Percentiles rank a stretch among this genome's conserved stretches.
phyloP scores from a whole-genome alignment of 2,113 vertebrate genomes.

The Ardeotis arabs region DNA sequence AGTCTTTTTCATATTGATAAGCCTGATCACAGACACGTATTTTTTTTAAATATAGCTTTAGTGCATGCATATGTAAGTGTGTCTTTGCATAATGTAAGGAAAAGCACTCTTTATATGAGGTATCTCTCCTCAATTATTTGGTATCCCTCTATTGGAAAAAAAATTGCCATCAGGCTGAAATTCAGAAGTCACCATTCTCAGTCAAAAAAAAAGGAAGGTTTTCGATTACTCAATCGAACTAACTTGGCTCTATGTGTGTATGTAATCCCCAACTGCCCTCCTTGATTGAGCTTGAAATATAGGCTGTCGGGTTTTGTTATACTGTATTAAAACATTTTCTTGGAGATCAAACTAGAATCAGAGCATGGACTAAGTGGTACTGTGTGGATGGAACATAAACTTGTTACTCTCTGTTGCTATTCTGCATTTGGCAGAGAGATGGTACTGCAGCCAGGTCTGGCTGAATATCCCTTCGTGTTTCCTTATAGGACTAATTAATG shows the following conservation, averaged over 20 bases:
- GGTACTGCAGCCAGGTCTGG: not conserved
- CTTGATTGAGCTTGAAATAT: not conserved
- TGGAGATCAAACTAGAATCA: not conserved
- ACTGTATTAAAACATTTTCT: not conserved
- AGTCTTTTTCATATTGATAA: not conserved
- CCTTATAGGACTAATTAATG: not conserved
- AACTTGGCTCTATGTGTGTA: not conserved
- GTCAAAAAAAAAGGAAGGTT: not conserved
- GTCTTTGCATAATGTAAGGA: not conserved
- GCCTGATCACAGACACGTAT: not conserved
- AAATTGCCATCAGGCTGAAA: not conserved
- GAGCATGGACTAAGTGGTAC: not conserved
- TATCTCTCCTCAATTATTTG: not conserved
- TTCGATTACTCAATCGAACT: not conserved
- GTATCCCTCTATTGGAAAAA: not conserved
- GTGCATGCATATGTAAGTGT: not conserved
- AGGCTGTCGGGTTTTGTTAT: not conserved
- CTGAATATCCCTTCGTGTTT: not conserved
- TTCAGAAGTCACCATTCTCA: not conserved
- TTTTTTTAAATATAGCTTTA: not conserved
- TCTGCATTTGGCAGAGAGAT: not conserved
- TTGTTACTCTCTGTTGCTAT: not conserved
- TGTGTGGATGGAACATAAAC: rapidly evolving
- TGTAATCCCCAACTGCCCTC: not conserved
- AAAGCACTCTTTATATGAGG: not conserved